These are phyloP conservation scores for Stenolophus ochropezus DNA, from an alignment of 2,888 invertebrate genomes.

Conservation along the genomic window DNA sequence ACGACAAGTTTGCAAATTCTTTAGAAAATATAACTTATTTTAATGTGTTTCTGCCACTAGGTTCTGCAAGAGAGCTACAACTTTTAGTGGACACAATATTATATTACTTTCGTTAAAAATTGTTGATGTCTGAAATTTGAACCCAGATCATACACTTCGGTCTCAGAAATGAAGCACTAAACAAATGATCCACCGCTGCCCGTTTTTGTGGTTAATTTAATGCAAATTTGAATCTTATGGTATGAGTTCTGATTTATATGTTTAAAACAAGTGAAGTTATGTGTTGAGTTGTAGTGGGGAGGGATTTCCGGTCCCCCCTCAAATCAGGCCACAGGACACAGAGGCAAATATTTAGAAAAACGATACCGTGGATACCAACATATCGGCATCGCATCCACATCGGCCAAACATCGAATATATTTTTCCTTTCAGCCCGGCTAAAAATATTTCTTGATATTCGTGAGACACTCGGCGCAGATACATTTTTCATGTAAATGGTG, in stretches of 20 bases:
- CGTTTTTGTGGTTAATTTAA: too few species aligned
- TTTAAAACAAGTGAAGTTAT: background rate
- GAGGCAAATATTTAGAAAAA: conserved; percentile 54
- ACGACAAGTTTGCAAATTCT: too few species aligned
- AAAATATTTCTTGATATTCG: conserved; percentile 59
- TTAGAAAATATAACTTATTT: too few species aligned
- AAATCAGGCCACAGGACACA: conserved; percentile 17
- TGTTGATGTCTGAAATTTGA: too few species aligned
- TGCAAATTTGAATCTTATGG: too few species aligned
- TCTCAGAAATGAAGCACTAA: too few species aligned
- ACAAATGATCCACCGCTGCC: too few species aligned
- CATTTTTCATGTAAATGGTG: conserved; percentile 75
- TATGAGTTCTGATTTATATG: background rate
- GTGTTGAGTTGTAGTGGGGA: background rate
- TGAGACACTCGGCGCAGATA: conserved; percentile 65
- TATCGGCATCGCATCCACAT: conserved; percentile 14
- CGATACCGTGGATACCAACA: conserved; percentile 44
- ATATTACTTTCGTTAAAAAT: too few species aligned
- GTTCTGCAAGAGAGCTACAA: too few species aligned
- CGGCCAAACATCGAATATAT: conserved; percentile 43
- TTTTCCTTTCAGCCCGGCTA: conserved; percentile 51
- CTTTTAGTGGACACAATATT: too few species aligned
- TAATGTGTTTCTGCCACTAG: too few species aligned
- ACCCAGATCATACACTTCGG: too few species aligned
- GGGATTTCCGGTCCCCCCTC: conserved; percentile 4